Evolutionary conservation across 1,140 invertebrate genomes (phyloP).

Genomic region (Ectropis grisescens): DNA sequence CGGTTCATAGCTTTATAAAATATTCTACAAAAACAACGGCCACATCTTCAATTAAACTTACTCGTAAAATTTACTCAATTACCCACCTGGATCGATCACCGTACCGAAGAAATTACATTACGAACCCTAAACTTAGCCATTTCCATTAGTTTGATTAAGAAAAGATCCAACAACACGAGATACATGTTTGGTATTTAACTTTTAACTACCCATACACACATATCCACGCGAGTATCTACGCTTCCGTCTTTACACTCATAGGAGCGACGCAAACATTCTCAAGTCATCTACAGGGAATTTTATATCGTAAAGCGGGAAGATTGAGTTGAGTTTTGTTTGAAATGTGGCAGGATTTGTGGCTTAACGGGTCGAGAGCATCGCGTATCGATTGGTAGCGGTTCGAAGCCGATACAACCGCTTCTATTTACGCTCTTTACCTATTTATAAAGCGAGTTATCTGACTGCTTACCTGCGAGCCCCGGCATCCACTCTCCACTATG

Average conservation of each 20-base stretch:
- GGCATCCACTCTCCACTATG: slow-evolving; percentile 13
- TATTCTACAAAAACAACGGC: no score
- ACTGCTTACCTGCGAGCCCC: slow-evolving; percentile 45
- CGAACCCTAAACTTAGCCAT: slow-evolving; percentile 24
- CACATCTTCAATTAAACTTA: no score
- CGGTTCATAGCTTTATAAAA: no score
- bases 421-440: slow-evolving; percentile 65
- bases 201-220: slow-evolving; percentile 44
- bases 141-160: slow-evolving; percentile 56
- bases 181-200: slow-evolving; percentile 47
- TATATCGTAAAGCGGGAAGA: background rate
- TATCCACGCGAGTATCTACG: slow-evolving; percentile 19
- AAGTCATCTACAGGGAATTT: background rate
- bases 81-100: no score
- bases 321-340: slow-evolving; percentile 16
- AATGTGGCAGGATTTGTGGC: slow-evolving; percentile 11
- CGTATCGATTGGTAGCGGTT: slow-evolving; percentile 60
- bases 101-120: background rate
- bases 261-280: slow-evolving; percentile 4
- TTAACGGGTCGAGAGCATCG: slow-evolving; percentile 14
- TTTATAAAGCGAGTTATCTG: slow-evolving; percentile 53
- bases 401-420: slow-evolving; percentile 53
- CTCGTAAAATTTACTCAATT: no score
- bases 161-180: slow-evolving; percentile 27
- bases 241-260: slow-evolving; percentile 17